Base-by-base conservation (phyloP, 2,797 vertebrate genomes). In the Perodicticus potto region DNA sequence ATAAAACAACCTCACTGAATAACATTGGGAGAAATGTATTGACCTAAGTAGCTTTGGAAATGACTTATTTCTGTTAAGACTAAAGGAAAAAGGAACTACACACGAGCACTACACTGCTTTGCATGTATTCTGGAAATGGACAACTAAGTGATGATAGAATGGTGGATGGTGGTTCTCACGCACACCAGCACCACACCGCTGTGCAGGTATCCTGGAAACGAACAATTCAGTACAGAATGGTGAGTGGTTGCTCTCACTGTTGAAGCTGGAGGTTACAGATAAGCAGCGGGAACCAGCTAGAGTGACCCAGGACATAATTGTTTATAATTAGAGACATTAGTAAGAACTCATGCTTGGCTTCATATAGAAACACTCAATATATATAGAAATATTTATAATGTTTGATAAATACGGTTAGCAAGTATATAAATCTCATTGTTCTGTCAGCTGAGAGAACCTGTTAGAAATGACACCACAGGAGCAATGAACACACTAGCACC, bases 381-480 rank as follows among this genome's bases (percentile, higher is more conserved):
- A 78, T 72, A 57, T 11, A 96, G 45, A 83, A 70, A 76, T 67
- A 77, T 87, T 73, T 61, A 76, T 34, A 88, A 32, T 61, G 25
- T 45, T 11, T 80, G 65, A 43, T 78, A 88, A 65, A 83, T 40
- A 59, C 19, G 40, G 29, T 89, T 59, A 69, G 12, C 61, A 73
- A 7, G 55, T 4, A 70, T 29, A 74, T 3, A 81, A 55, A 34
- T 59, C 55, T 20, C 59, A 86, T 73, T 53, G 45, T 40, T 59
- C 32, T 76, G n/a, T 45, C 70, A 77, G 45, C 34, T 29, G 9
- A 70, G 3, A 74, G 3, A 45, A 1, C 10, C 45, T 72, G 65
- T 3, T 73, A 78, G 55, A 90, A 95, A 78, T 8, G 20, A 34
- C 12, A 80, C 57, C 17, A 23, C 29, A 85, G 29, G 43, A 89